Base-by-base conservation (phyloP, 2,113 vertebrate species). In the Trichomycterus rosablanca region DNA sequence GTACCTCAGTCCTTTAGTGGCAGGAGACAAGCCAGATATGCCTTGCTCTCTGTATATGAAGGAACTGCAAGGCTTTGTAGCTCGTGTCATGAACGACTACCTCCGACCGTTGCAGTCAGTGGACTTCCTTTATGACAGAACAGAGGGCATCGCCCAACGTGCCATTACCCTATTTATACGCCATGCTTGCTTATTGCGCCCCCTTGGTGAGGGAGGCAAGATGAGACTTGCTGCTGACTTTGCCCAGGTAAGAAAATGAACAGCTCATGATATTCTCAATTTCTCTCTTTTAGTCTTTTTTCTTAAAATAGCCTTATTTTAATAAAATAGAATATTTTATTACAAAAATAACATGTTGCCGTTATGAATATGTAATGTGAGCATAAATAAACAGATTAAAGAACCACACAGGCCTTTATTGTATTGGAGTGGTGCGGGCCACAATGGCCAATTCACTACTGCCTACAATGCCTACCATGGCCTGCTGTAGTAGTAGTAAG, bases 31-130 rank as follows among this genome's bases (percentile, higher is more conserved):
- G 44, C 91, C 91, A 0, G 95, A 97, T 9, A 83, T 92, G 7
- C 91, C 93, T 7, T 97, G 94, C 80, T 99, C 95, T 32, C 85
- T 98, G 3, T 98, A 99, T 82, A 99, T 97, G 95, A 94, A 91
- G 78, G 96, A 99, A 78, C 84, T 99, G 18, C 94, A 99, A 68
- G 93, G 93, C 40, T 99, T 99, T 80, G 90, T 97, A 79, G 80
- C 87, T 22, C 87, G 95, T 63, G 90, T 94, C 43, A 93, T 92
- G 93, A 87, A 63, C 0, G 94, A 98, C 81, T 99, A 99, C 76
- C 97, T 99, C 84, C 84, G 87, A 61, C 90, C 91, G 62, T 92
- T 97, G 70, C 93, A 92, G 70, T 97, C 94, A 70, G 81, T 74
- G 4, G 94, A 97, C 79, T 97, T 98, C 78, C 87, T 98, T 71